Base-by-base conservation (phyloP, 2,797 vertebrate species). In the Silurus aristotelis region DNA sequence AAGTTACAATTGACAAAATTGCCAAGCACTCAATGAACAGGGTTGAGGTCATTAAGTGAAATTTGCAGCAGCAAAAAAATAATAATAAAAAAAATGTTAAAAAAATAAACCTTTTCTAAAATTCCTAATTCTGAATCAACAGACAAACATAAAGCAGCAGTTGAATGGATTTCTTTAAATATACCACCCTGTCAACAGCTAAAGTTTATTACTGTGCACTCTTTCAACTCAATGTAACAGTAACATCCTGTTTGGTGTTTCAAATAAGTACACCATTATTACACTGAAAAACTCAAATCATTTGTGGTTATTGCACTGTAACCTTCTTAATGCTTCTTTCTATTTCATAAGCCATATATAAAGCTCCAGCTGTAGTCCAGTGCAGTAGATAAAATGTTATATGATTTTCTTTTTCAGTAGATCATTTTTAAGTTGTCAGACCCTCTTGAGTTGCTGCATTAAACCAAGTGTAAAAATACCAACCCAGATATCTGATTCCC, bases 1-100 rank as follows among this genome's bases (percentile, higher is more conserved):
- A 85, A 87, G 85, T 88, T 85, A 87, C 83, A 83, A 70, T 85
- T 84, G 66, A 68, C 72, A 83, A 64, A 88, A 72, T 78, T 55
- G 75, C 68, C 13, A 22, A 84, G 78, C 84, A 73, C 72, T 86
- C 75, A 80, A 25, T 66, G 76, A 81, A 82, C 66, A 75, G 20
- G 58, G 14, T 83, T 67, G 46, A 68, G 82, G 85, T 85, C 66
- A 87, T 85, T 87, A 85, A 84, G 52, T 70, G 76, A 63, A 84
- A 80, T 85, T 58, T 66, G 71, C 27, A 38, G 31, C 31, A 38
- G 31, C 31, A 38, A 38, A 1, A 3, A 38, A 38, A 38, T 0
- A 38, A 38, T 1, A 2, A 38, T 0, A 38, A 38, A 38, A 38
- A 10, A 72, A 90, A 83, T 82, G n/a, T n/a, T n/a, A 73, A 87